Base-by-base conservation (phyloP, 1,140 invertebrate genomes). In the Papilio polytes region DNA sequence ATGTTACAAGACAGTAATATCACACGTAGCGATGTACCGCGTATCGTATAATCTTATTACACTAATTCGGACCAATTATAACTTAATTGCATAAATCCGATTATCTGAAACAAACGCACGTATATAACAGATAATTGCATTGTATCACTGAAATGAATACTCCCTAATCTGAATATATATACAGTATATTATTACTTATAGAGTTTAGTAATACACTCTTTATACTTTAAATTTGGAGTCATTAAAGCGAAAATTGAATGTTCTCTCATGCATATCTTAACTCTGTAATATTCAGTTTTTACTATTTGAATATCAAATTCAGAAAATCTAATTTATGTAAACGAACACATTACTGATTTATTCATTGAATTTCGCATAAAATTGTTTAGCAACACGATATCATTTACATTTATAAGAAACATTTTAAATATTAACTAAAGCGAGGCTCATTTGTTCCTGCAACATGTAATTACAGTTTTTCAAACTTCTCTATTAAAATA, bases 401-500 rank as follows among this genome's bases (percentile, higher is more conserved):
- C 26, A 70, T 70, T 70, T 36, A 31, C 63, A 70, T 70, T 70
- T 63, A 63, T 63, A 63, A 10, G 22, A 63, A 63, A 63, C 20
- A 63, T 41, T 63, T 63, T 70, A 36, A 70, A 70, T 70, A 70
- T 70, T 70, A 70, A 31, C 26, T 31, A 31, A 70, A 70, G 63
- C 63, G 26, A 36, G 63, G 63, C 26, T 70, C 63, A 70, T 70
- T 70, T 70, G 63, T 70, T 70, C 4, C 13, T 31, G 63, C 26
- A 70, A 70, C 63, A 70, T 70, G 63, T 26, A 70, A 70, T 70
- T 70, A 70, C 26, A 31, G 26, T 66, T 66, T 66, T 66, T 66
- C 63, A 66, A 66, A 66, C 63, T 70, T 70, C 63, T 70, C 63
- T 70, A 70, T 70, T 70, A 70, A 31, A 70, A 31, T 31, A 70